Base-by-base conservation (phyloP, 2,797 vertebrate species). In the Geotrypetes seraphini region DNA sequence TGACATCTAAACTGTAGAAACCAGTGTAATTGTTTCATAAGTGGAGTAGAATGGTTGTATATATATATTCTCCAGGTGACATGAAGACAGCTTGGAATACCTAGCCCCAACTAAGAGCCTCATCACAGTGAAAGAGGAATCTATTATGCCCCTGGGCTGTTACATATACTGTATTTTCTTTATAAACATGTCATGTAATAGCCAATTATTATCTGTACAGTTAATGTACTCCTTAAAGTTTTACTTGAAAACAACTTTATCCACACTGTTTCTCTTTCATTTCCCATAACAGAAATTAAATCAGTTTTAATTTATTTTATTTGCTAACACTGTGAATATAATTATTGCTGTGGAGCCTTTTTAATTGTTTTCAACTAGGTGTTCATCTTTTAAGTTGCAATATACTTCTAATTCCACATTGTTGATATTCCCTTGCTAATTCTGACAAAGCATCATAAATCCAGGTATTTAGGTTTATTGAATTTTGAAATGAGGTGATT, bases 261-360 rank as follows among this genome's bases (percentile, higher is more conserved):
- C 62, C 77, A 79, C 73, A 76, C 51, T 77, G 58, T 69, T 77
- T 69, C 49, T 52, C 41, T 69, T 64, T 53, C 51, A 57, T 77
- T 63, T 81, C 78, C 78, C 80, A 70, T 60, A 78, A 49, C 71
- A 78, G 74, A 81, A 81, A 81, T 85, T 83, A 84, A 79, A 83
- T 84, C 76, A 69, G 69, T 69, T 85, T 85, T 84, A 83, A 85
- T 84, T 84, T 83, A 76, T 81, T 84, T 81, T 83, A 81, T 83
- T 83, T 83, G 75, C 75, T 78, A 81, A 78, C 71, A 70, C 71
- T 71, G 54, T 76, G 71, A 67, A 81, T 78, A 76, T 79, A 78
- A 77, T 81, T 81, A 83, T 81, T 81, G 71, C 68, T 69, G 71
- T 59, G n/a, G 43, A 78, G 57, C 53, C 64, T 78, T 83, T 81